Conservation (phyloP, 2,113 vertebrate genomes). For the Hemiprocne comata region DNA sequence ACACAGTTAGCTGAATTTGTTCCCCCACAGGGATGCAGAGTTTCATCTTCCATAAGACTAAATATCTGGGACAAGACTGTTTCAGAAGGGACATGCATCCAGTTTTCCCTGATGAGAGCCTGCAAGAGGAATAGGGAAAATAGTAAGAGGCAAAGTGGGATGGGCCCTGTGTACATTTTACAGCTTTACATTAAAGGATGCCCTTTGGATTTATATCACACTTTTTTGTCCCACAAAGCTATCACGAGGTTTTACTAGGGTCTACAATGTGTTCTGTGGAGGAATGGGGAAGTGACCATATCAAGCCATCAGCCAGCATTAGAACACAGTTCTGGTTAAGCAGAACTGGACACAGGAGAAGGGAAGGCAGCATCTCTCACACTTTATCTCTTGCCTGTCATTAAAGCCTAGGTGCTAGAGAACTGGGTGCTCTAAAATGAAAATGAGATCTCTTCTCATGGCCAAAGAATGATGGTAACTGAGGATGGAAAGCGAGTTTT, state of each 20-base stretch:
- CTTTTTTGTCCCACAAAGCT: background rate
- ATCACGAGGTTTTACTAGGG: background rate
- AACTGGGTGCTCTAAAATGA: background rate
- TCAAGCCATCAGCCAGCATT: background rate
- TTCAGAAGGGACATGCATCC: background rate
- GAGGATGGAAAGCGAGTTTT: background rate
- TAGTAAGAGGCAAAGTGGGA: background rate
- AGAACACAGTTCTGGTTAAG: background rate
- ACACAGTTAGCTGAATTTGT: rapidly evolving
- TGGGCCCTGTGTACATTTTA: background rate
- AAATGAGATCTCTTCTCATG: background rate
- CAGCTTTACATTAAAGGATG: background rate
- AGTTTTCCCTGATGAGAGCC: background rate
- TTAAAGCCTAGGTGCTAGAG: background rate
- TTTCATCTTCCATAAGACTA: background rate
- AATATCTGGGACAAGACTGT: background rate
- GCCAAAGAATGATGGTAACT: background rate
- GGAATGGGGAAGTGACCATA: background rate
- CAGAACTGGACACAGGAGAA: background rate
- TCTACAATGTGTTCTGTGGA: background rate
- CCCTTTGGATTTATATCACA: background rate
- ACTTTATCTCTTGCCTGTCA: background rate
- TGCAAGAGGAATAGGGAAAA: background rate
- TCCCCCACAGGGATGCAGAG: background rate
- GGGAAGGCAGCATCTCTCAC: background rate